phyloP scores from a whole-genome alignment of 2,888 invertebrate species.

The Carcina quercana region DNA sequence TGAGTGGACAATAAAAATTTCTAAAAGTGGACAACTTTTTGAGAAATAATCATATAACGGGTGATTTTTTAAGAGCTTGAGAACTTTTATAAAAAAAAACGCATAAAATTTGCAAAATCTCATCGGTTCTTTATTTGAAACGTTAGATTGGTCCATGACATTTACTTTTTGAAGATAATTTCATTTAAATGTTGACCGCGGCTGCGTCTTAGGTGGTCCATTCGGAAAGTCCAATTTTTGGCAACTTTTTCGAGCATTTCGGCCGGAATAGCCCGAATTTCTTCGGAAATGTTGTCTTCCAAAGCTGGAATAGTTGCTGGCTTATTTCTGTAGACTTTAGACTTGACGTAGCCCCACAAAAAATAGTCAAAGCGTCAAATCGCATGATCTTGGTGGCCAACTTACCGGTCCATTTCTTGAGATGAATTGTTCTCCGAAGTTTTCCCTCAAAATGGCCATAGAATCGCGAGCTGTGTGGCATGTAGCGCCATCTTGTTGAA shows the following conservation, averaged over 20 bases:
- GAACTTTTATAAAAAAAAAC: no score
- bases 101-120: no score
- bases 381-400: conserved; percentile 4
- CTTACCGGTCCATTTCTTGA: not conserved
- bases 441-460: conserved; percentile 13
- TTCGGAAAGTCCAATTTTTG: conserved; percentile 6
- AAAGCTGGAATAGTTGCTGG: conserved; percentile 22
- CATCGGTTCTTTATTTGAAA: no score
- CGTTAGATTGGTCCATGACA: no score
- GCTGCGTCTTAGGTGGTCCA: no score
- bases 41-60: no score
- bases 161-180: conserved; percentile 6
- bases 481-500: conserved; percentile 19
- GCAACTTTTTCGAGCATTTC: conserved; percentile 23
- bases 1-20: no score
- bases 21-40: no score
- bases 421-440: conserved; percentile 1
- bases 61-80: no score
- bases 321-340: conserved; percentile 9
- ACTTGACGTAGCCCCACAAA: conserved; percentile 2
- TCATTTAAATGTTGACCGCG: conserved; percentile 5
- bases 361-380: conserved; percentile 1
- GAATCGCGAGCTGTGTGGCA: conserved; percentile 18
- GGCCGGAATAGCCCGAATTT: conserved; percentile 29
- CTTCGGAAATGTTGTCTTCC: conserved; percentile 26